These are phyloP conservation scores for Hypsopygia costalis DNA, from an alignment of 2,888 invertebrate genomes.

Conservation along the genomic window DNA sequence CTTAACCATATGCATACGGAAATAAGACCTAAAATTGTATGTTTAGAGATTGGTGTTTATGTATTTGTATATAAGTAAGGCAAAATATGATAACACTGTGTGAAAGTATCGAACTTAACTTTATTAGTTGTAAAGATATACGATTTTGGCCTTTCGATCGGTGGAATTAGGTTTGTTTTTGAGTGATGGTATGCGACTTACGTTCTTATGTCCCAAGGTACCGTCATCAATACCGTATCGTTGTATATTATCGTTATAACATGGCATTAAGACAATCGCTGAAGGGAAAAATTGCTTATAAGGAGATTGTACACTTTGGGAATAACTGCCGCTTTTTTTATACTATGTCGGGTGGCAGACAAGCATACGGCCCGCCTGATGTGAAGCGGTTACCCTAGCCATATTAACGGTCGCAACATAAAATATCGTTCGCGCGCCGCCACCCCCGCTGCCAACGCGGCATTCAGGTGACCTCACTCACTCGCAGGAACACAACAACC, in stretches of 20 bases:
- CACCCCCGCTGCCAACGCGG: too few relatives aligned
- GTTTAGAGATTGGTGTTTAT: not conserved
- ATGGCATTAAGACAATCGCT: constrained; percentile 68
- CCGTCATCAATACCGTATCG: constrained; percentile 68
- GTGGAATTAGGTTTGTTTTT: constrained; percentile 1
- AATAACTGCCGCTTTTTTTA: too few relatives aligned
- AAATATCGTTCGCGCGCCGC: too few relatives aligned
- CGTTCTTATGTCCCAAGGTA: constrained; percentile 25
- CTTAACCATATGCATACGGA: rapidly evolving
- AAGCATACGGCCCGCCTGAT: too few relatives aligned
- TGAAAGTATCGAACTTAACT: constrained; percentile 67
- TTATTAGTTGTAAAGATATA: constrained; percentile 42
- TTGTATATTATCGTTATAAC: constrained; percentile 67
- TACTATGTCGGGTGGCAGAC: too few relatives aligned
- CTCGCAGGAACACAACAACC: too few relatives aligned
- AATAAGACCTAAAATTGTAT: constrained; percentile 15
- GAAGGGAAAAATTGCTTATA: constrained; percentile 68
- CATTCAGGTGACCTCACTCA: too few relatives aligned
- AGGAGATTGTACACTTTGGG: constrained; percentile 7
- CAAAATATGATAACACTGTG: constrained; percentile 65
- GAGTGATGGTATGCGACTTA: constrained; percentile 16
- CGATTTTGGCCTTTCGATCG: constrained; percentile 19
- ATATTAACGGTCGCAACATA: too few relatives aligned
- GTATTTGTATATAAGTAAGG: constrained; percentile 5
- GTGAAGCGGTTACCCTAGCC: too few relatives aligned